Evolutionary conservation across 2,888 invertebrate species (phyloP).

Genomic region (Lycia hirtaria): DNA sequence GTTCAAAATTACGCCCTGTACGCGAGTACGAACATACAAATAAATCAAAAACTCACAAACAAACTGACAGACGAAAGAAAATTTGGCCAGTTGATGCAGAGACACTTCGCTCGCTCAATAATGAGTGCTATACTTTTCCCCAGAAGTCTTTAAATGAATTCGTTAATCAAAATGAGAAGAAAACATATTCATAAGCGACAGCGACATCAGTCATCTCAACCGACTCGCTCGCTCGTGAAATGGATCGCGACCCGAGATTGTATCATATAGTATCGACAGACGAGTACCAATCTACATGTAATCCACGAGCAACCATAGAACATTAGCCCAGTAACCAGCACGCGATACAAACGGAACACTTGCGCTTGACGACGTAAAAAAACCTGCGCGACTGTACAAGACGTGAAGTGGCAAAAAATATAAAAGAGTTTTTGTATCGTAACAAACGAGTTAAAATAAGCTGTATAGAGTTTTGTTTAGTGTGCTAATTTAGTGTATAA

Average conservation of each 20-base stretch:
- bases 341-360: slow-evolving; percentile 17
- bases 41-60: no score
- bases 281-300: slow-evolving; percentile 17
- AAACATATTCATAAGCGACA: not conserved
- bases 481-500: slow-evolving; percentile 1
- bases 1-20: no score
- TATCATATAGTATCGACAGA: slow-evolving; percentile 8
- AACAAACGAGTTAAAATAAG: not conserved
- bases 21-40: no score
- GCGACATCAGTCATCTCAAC: not conserved
- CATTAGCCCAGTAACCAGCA: slow-evolving; percentile 24
- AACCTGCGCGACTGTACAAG: not conserved
- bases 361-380: slow-evolving; percentile 6
- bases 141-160: no score
- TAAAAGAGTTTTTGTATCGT: not conserved
- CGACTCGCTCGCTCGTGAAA: slow-evolving; percentile 10
- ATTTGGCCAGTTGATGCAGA: no score
- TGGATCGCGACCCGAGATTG: not conserved
- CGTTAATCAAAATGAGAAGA: no score
- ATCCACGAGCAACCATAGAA: slow-evolving; percentile 16
- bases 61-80: no score
- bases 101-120: no score
- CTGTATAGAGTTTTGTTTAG: not conserved
- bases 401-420: not conserved
- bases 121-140: no score